Conservation (phyloP, 2,113 vertebrate species). For the Gnathonemus echidnorhynchus region DNA sequence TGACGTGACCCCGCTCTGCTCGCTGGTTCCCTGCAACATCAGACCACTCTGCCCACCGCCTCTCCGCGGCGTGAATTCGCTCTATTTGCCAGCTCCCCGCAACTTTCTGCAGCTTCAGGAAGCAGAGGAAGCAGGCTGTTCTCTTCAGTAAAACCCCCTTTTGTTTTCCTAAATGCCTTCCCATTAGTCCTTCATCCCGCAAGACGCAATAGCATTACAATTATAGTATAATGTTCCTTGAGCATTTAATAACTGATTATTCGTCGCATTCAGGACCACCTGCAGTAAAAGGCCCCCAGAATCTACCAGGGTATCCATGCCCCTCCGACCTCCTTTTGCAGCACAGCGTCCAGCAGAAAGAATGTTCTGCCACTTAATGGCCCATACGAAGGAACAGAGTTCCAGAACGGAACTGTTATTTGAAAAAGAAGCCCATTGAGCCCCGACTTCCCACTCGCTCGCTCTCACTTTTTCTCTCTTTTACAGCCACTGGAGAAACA, state of each 20-base stretch:
- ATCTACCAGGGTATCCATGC: background rate
- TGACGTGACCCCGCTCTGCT: too few relatives aligned
- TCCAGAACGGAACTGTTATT: background rate
- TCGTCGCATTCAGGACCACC: background rate
- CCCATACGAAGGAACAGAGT: background rate
- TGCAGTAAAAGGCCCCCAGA: background rate
- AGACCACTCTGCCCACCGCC: too few relatives aligned
- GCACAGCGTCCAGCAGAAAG: background rate
- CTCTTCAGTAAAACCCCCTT: background rate
- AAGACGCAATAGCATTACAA: background rate
- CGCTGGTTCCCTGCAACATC: too few relatives aligned
- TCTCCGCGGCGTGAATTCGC: too few relatives aligned
- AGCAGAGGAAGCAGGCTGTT: background rate
- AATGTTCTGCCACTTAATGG: background rate
- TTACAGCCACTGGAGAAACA: background rate
- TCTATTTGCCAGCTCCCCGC: too few relatives aligned
- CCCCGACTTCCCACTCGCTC: background rate
- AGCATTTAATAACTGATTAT: background rate
- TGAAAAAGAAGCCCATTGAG: background rate
- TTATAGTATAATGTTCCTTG: background rate
- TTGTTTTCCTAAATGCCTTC: background rate
- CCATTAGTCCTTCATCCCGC: background rate
- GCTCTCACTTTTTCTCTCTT: background rate
- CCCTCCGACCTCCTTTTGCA: background rate
- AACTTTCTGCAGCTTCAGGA: too few relatives aligned